Conservation (phyloP, 35 echinoderm and acorn worm genomes). For the Ptychodera flava region DNA sequence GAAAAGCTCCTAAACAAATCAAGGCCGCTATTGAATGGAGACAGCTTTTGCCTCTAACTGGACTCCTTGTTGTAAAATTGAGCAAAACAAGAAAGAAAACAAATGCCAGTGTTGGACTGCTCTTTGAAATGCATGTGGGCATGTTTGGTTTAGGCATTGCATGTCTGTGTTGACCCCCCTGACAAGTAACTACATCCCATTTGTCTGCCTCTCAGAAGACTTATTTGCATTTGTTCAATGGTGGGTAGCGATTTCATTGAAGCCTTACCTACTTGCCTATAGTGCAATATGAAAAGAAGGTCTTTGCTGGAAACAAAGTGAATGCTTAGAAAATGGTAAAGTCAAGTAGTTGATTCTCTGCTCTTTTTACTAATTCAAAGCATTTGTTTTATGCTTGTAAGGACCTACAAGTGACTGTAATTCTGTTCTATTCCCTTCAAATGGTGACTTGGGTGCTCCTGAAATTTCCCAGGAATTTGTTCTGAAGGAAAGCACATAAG, state of each 20-base stretch:
- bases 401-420: too few species aligned
- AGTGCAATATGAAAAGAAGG: background rate
- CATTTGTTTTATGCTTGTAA: too few species aligned
- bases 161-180: background rate
- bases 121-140: background rate
- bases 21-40: background rate
- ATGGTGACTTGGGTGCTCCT: too few species aligned
- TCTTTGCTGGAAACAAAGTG: background rate
- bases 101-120: background rate
- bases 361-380: too few species aligned
- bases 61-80: background rate
- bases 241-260: too few species aligned
- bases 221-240: too few species aligned
- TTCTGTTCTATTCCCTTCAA: too few species aligned
- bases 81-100: background rate
- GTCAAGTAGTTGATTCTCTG: background rate
- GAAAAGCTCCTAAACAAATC: background rate
- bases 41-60: background rate
- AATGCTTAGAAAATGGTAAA: background rate
- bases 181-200: too few species aligned
- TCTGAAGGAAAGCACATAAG: too few species aligned
- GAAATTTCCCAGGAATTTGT: too few species aligned
- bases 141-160: background rate
- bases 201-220: too few species aligned
- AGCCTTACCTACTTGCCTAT: background rate